Conservation (phyloP, 2,888 invertebrate species). For the Cryptus armator region DNA sequence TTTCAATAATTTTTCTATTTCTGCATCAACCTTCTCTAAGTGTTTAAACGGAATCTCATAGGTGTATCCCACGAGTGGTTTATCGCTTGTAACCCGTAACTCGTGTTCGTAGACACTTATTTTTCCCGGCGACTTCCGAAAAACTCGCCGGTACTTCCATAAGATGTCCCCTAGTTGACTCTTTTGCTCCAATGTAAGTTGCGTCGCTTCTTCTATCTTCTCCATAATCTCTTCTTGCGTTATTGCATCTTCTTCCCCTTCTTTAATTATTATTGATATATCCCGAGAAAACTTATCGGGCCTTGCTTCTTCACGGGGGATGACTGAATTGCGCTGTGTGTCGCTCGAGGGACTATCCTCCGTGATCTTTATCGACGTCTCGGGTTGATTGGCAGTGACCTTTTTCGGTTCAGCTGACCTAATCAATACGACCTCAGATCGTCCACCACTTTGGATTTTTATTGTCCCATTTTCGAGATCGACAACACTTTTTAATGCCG, state of each 20-base stretch:
- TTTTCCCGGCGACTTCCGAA: background rate
- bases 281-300: background rate
- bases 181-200: background rate
- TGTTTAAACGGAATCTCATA: slow-evolving; percentile 35
- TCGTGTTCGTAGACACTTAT: background rate
- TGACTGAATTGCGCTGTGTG: background rate
- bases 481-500: background rate
- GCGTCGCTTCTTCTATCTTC: background rate
- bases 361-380: background rate
- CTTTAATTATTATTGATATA: background rate
- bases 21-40: slow-evolving; percentile 24
- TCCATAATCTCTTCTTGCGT: background rate
- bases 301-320: too few relatives aligned
- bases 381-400: background rate
- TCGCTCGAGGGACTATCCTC: background rate
- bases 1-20: slow-evolving; percentile 15
- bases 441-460: background rate
- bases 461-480: background rate
- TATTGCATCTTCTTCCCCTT: background rate
- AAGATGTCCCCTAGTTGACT: background rate
- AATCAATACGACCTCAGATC: background rate
- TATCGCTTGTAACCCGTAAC: background rate
- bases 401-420: background rate
- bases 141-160: background rate
- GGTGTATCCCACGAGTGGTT: background rate